phyloP scores from a whole-genome alignment of 2,888 invertebrate genomes.

The Dilophus febrilis region DNA sequence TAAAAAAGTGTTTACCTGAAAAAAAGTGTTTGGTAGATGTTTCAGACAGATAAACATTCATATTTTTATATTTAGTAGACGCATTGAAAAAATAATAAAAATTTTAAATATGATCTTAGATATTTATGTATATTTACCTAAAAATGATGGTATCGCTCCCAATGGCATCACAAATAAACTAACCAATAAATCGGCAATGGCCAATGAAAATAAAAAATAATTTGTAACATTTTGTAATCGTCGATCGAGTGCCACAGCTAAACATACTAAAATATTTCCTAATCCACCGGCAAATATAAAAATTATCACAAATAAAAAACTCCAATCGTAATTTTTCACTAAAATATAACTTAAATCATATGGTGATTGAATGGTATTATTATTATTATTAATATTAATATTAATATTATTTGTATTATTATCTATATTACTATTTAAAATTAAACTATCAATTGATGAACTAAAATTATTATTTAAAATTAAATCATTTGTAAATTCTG shows the following conservation, averaged over 20 bases:
- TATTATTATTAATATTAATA: neutral
- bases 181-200: slow-evolving; percentile 84
- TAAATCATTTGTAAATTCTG: too few species aligned
- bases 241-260: slow-evolving; percentile 81
- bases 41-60: too few species aligned
- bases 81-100: too few species aligned
- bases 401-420: too few species aligned
- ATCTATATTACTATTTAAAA: too few species aligned
- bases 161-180: slow-evolving; percentile 92
- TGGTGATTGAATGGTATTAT: neutral
- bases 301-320: slow-evolving; percentile 64
- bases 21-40: too few species aligned
- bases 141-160: slow-evolving; percentile 81
- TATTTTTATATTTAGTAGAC: too few species aligned
- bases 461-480: too few species aligned
- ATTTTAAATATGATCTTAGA: too few species aligned
- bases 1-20: too few species aligned
- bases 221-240: slow-evolving; percentile 89
- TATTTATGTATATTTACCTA: slow-evolving; percentile 73
- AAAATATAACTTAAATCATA: neutral
- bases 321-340: slow-evolving; percentile 47
- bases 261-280: slow-evolving; percentile 83
- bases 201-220: slow-evolving; percentile 83
- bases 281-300: slow-evolving; percentile 78
- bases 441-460: too few species aligned